Base-by-base conservation (phyloP, 2,113 vertebrate genomes). In the Sula dactylatra region DNA sequence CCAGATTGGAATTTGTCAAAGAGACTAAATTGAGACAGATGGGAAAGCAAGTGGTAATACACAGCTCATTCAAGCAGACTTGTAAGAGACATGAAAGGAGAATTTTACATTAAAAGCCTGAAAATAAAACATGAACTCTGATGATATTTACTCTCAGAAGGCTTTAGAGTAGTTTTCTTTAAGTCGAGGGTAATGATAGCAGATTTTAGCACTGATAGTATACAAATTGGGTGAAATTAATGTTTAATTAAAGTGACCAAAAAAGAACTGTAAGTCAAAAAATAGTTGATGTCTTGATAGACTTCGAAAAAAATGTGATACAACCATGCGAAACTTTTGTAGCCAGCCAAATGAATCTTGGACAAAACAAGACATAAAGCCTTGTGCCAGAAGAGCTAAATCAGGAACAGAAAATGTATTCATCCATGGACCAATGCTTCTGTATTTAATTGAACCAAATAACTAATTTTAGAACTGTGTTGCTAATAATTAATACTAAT, bases 1-100 rank as follows among this genome's bases (percentile, higher is more conserved):
- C 88, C 79, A 88, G 88, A 92, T 79, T 97, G 87, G 91, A 91
- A 97, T 96, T 98, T 96, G 88, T 82, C 83, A 88, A 91, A 97
- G 93, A 90, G 65, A 79, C 54, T 96, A 94, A 98, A 93, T 52
- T 70, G 71, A 98, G 93, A 93, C 65, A 91, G 96, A 88, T 92
- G 80, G 88, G 72, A 94, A 94, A 89, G 71, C 77, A 97, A 94
- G 77, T 96, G 78, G 62, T 83, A 95, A 96, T 88, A 94, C 50
- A 88, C 52, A 93, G 55, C 32, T 95, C 86, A 85, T 97, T 97
- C 83, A 97, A 90, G 94, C 91, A 95, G 78, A 96, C 92, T 97
- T 96, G 84, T 97, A 97, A 97, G 50, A 96, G 88, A 93, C 66
- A 83, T 90, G 79, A 95, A 97, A 95, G 86, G 76, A 90, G 74